Base-by-base conservation (phyloP, 2,797 vertebrate species). In the Xiphorhynchus erythropygius region DNA sequence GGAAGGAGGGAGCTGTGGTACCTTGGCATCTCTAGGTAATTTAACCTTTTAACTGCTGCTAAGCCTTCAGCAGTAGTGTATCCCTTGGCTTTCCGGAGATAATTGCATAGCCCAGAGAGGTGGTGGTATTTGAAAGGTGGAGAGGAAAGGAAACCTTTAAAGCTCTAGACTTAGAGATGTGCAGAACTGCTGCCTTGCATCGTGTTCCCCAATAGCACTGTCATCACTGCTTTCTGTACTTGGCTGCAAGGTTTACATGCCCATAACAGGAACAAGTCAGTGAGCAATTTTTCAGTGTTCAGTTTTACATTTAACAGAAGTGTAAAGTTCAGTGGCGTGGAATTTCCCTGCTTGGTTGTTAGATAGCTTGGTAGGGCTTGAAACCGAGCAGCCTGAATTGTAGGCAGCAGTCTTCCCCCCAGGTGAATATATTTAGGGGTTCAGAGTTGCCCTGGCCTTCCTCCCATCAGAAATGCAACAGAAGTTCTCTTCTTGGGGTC, bases 251-350 rank as follows among this genome's bases (percentile, higher is more conserved):
- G 32, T 70, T 79, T 5, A 1, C 37, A 30, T 21, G 30, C 10
- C 65, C 12, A 0, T 25, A 73, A 47, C 27, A 78, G 69, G 23
- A 93, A 25, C 35, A 39, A 39, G 73, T 21, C 56, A 50, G 24
- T 35, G 22, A 39, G 13, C 56, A 22, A 7, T 35, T 74, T 65
- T 87, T 42, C 52, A 49, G 64, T 8, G 18, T 33, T 89, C 75
- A 47, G 75, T 92, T 94, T 93, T 87, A 62, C 89, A 57, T 93
- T 93, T 90, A 94, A 84, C 77, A 50, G 67, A 85, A 83, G 92
- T 50, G 37, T 90, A 83, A 93, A 95, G 93, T 93, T 95, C 94
- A 87, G 57, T 21, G 60, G n/a, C 35, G 7, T 22, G 90, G 93
- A 92, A 93, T 93, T 94, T 91, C 84, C 87, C 75, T 59, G 50